These are phyloP conservation scores for Raillietiella orientalis DNA, from an alignment of 2,888 invertebrate species.

Conservation along the genomic window DNA sequence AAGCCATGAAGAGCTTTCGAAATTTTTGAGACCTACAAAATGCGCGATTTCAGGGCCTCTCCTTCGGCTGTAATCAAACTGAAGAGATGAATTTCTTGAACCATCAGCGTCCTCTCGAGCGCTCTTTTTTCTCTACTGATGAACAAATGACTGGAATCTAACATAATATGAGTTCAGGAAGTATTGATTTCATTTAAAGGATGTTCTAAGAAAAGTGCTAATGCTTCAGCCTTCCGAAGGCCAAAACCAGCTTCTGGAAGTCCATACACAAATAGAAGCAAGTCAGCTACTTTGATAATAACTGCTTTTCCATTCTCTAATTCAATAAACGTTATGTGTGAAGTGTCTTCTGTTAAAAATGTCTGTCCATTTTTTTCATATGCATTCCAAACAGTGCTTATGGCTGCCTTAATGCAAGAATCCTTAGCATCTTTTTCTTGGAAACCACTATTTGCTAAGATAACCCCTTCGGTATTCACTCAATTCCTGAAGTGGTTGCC, in stretches of 20 bases:
- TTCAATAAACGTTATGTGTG: slow-evolving; percentile 57
- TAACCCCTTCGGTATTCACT: slow-evolving; percentile 72
- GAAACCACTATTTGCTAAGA: slow-evolving; percentile 63
- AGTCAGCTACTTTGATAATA: slow-evolving; percentile 71
- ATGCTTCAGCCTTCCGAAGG: slow-evolving; percentile 51
- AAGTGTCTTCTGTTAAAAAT: slow-evolving; percentile 60
- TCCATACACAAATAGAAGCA: slow-evolving; percentile 65
- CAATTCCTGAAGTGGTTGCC: slow-evolving; percentile 78
- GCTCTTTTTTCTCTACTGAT: too few relatives aligned
- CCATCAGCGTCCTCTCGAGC: too few relatives aligned
- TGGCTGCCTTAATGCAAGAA: slow-evolving; percentile 73
- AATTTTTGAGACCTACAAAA: too few relatives aligned
- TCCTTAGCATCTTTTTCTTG: slow-evolving; percentile 45
- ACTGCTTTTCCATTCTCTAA: slow-evolving; percentile 73
- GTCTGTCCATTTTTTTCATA: slow-evolving; percentile 72
- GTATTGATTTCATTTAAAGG: slow-evolving; percentile 57
- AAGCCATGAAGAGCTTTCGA: too few relatives aligned
- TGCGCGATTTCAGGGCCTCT: too few relatives aligned
- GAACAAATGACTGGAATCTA: too few relatives aligned
- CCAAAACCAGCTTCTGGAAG: slow-evolving; percentile 69
- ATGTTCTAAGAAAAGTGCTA: slow-evolving; percentile 58
- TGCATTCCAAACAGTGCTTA: slow-evolving; percentile 77
- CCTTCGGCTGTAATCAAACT: too few relatives aligned
- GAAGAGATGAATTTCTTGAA: too few relatives aligned
- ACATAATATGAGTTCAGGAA: too few relatives aligned